Conservation (phyloP, 2,113 vertebrate genomes). For the Crotalus helleri region DNA sequence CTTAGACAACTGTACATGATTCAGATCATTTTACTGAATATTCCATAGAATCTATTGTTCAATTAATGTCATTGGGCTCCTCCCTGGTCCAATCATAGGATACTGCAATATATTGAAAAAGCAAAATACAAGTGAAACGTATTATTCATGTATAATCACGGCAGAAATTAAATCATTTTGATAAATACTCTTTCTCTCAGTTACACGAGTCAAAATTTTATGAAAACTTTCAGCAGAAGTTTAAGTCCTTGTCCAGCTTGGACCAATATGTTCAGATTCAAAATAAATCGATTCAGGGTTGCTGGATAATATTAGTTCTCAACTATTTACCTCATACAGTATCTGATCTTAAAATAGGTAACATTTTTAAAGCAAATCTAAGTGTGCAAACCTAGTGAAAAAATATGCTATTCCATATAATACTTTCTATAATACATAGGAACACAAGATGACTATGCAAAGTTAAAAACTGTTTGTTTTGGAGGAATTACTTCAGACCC, state of each 20-base stretch:
- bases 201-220: neutral
- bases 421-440: neutral
- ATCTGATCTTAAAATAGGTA: neutral
- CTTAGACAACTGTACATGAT: neutral
- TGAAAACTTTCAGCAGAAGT: neutral
- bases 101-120: neutral
- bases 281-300: neutral
- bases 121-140: neutral
- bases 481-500: neutral
- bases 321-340: neutral
- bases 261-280: neutral
- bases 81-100: neutral
- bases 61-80: neutral
- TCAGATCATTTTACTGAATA: neutral
- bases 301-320: neutral
- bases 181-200: neutral
- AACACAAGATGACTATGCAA: neutral
- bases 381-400: neutral
- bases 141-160: neutral
- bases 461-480: neutral
- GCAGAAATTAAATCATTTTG: neutral
- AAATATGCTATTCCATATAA: neutral
- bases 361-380: neutral
- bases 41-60: neutral
- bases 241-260: neutral